A percentile compares a stretch with the other conserved stretches of the same genome.
Evolutionary conservation across 2,113 vertebrate genomes (phyloP).

Genomic region (Leptodactylus fuscus): DNA sequence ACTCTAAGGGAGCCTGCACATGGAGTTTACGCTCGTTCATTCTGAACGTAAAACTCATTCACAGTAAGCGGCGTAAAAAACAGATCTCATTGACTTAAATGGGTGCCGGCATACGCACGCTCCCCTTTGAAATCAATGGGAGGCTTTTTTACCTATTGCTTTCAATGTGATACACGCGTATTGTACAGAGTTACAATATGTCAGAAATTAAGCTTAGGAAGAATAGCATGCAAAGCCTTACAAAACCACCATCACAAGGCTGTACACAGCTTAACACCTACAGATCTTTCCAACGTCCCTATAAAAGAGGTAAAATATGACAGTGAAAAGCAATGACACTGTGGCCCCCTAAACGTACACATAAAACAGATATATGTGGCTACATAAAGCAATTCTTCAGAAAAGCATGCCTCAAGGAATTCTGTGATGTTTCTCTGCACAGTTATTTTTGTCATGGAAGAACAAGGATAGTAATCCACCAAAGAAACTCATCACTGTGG

Average conservation of each 20-base stretch:
- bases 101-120: too few species aligned
- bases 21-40: too few species aligned
- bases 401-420: slow-evolving; percentile 16
- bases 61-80: too few species aligned
- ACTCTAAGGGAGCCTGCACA: too few species aligned
- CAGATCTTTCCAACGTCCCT: neutral
- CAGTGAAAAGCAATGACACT: neutral
- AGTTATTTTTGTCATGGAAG: slow-evolving; percentile 4
- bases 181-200: too few species aligned
- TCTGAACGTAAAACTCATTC: too few species aligned
- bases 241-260: neutral
- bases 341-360: neutral
- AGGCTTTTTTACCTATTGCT: too few species aligned
- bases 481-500: neutral
- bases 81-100: too few species aligned
- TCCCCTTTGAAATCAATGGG: too few species aligned
- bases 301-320: neutral
- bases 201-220: too few species aligned
- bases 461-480: neutral
- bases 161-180: too few species aligned
- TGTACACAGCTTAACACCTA: neutral
- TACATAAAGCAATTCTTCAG: neutral
- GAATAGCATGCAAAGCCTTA: too few species aligned
- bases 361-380: slow-evolving; percentile 12
- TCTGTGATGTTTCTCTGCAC: neutral